Base-by-base conservation (phyloP, 2,797 vertebrate species). In the Hydrocynus forskahlii region DNA sequence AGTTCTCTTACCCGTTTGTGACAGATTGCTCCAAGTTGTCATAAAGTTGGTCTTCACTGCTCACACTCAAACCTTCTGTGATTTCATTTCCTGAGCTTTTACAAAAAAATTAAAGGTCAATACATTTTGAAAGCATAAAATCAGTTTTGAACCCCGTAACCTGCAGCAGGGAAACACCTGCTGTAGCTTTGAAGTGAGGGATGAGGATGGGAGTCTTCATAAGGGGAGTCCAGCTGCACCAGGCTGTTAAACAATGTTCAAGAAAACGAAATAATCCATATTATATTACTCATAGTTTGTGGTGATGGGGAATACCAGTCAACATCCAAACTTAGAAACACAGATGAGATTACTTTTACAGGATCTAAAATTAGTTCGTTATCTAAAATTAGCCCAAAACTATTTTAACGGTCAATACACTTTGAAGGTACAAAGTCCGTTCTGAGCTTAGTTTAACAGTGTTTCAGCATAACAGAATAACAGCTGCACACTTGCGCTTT, bases 1-100 rank as follows among this genome's bases (percentile, higher is more conserved):
- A 71, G 23, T 2, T 43, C 43, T 60, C 73, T 76, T 70, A 70
- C 43, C 74, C 1, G n/a, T 23, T 69, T 21, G 14, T 70, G 48
- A 59, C 19, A 63, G n/a, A 45, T 21, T 60, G 71, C 14, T 81
- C 48, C 4, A 43, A 17, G 14, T 1, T 7, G 48, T 63, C 48
- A 62, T 25, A 21, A 25, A 63, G 73, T 29, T 40, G 73, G 10
- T 54, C 43, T 57, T 63, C 66, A 63, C 25, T 54, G 57, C 40
- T 43, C 14, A 3, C 16, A 13, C 21, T 62, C 17, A 50, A 8
- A 70, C 45, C 74, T 71, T 81, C 29, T 48, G 35, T 63, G 4
- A 17, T 50, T n/a, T 12, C 7, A 48, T 8, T 48, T 48, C 7
- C 7, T 48, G 12, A 2, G 35, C 4, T 35, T 35, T 35, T 35